A percentile compares a stretch with the other conserved stretches of the same genome.
These are phyloP conservation scores for Acomys russatus DNA, from an alignment of 2,797 vertebrate genomes.

Conservation along the genomic window DNA sequence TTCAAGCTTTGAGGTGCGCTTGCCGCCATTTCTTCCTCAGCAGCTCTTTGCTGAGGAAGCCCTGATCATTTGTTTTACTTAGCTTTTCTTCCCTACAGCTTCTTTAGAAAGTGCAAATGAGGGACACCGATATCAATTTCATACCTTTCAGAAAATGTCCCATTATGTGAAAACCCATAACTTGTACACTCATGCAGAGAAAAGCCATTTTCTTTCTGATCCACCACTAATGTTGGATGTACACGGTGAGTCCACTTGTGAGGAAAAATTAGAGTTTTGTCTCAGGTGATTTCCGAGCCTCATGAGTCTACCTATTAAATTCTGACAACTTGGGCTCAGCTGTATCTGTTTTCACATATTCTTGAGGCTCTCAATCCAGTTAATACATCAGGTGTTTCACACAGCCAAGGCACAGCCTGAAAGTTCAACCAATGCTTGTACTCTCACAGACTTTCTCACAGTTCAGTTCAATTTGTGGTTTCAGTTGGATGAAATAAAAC, in stretches of 20 bases:
- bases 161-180: constrained; percentile 47
- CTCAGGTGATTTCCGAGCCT: constrained; percentile 15
- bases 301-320: constrained; percentile 13
- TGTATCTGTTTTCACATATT: not conserved
- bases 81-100: not conserved
- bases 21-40: not conserved
- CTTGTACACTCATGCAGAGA: not conserved
- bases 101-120: constrained; percentile 36
- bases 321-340: constrained; percentile 15
- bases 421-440: not conserved
- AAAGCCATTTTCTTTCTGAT: constrained; percentile 54
- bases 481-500: constrained; percentile 29
- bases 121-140: constrained; percentile 11
- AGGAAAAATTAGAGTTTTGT: not conserved
- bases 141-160: constrained; percentile 35
- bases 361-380: not conserved
- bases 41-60: not conserved
- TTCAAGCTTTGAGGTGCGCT: accelerated
- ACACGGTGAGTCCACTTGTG: not conserved
- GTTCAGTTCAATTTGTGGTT: not conserved
- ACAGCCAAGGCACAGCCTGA: not conserved
- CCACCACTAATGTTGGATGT: not conserved
- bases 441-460: constrained; percentile 23
- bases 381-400: constrained; percentile 45
- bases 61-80: not conserved